A percentile compares a stretch with the other conserved stretches of the same genome.
Evolutionary conservation across 2,888 invertebrate genomes (phyloP).

Genomic region (Drosophila basisetae): DNA sequence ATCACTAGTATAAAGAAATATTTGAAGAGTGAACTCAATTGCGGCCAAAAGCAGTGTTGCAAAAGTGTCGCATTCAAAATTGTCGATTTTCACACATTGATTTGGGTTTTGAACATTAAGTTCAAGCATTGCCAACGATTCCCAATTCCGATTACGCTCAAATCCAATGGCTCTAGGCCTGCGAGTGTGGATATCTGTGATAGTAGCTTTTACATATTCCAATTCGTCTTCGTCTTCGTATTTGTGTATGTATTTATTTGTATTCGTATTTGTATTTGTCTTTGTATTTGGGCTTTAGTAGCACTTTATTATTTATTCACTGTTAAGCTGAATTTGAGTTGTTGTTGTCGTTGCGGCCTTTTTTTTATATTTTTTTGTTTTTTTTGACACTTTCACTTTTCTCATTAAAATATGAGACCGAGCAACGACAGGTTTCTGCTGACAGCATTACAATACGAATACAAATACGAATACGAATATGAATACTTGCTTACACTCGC

Average conservation of each 20-base stretch:
- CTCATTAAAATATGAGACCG: slow-evolving; percentile 80
- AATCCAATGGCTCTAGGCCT: slow-evolving; percentile 3
- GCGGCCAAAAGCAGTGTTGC: slow-evolving; percentile 13
- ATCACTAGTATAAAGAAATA: background rate
- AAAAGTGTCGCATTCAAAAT: slow-evolving; percentile 13
- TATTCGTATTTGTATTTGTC: slow-evolving; percentile 11
- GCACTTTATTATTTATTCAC: slow-evolving; percentile 72
- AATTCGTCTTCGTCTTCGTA: slow-evolving; percentile 10
- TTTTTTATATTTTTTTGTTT: slow-evolving; percentile 41
- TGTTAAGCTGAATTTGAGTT: slow-evolving; percentile 52
- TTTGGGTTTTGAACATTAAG: background rate
- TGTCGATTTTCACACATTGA: slow-evolving; percentile 22
- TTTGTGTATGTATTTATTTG: slow-evolving; percentile 11
- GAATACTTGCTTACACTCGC: slow-evolving; percentile 17
- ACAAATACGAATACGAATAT: slow-evolving; percentile 11
- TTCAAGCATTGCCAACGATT: slow-evolving; percentile 9
- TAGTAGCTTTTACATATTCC: background rate
- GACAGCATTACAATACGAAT: slow-evolving; percentile 46
- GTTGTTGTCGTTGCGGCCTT: slow-evolving; percentile 31
- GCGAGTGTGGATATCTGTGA: background rate
- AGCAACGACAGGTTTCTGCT: slow-evolving; percentile 57
- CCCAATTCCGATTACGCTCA: slow-evolving; percentile 9
- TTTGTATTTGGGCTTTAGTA: slow-evolving; percentile 52
- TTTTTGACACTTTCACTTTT: slow-evolving; percentile 80
- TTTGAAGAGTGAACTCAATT: background rate